Percentiles rank a stretch among this genome's conserved stretches.
Conservation (phyloP, 2,113 vertebrate genomes). For the Nymphicus hollandicus region DNA sequence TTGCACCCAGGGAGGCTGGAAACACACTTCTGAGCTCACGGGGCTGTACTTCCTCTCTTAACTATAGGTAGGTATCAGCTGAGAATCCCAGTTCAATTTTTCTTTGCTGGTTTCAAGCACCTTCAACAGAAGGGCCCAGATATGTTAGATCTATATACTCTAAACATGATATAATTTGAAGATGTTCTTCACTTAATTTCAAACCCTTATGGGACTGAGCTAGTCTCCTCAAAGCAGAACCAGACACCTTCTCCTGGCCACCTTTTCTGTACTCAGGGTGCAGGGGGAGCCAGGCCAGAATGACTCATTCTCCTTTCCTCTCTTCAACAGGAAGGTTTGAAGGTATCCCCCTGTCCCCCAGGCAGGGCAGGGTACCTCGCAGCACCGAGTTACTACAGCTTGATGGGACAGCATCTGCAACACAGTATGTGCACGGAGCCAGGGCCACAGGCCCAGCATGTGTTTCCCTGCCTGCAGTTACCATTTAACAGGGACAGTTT, state of each 20-base stretch:
- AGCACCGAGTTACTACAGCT: fast-evolving
- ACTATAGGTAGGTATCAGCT: not conserved
- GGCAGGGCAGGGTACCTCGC: not conserved
- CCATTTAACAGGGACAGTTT: not conserved
- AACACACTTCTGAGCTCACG: not conserved
- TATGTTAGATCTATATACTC: too few species aligned
- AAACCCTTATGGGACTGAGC: not conserved
- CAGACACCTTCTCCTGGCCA: not conserved
- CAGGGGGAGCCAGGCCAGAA: not conserved
- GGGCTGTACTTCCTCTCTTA: not conserved
- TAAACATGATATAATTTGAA: not conserved
- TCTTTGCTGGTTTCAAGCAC: not conserved
- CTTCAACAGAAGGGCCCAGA: not conserved
- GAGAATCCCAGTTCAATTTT: not conserved
- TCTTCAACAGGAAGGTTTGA: not conserved
- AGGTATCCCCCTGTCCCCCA: not conserved
- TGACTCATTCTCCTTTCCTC: not conserved
- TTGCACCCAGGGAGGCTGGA: not conserved
- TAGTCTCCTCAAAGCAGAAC: not conserved
- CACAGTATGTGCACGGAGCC: fast-evolving
- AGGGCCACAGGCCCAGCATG: fast-evolving
- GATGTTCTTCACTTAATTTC: not conserved
- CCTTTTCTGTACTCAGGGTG: not conserved
- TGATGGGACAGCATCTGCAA: fast-evolving
- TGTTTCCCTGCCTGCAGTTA: fast-evolving